Base-by-base conservation (phyloP, 2,113 vertebrate species). In the Festucalex cinctus region DNA sequence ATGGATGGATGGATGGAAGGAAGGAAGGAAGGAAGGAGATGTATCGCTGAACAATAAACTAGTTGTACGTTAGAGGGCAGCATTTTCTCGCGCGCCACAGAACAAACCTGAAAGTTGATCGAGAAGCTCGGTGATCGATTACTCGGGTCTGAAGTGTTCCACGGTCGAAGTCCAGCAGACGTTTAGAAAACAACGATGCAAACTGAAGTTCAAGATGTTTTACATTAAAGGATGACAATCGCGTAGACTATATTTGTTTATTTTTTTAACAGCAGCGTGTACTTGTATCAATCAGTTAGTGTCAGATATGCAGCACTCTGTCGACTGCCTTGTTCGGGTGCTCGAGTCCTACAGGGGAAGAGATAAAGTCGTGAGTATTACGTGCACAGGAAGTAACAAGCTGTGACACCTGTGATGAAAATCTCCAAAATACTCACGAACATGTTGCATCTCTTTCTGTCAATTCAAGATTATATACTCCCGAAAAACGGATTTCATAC, bases 331-430 rank as follows among this genome's bases (percentile, higher is more conserved):
- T 24, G 90, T 92, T 3, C 78, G 87, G 0, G 65, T 87, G 22
- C 82, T 98, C 74, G 96, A 98, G 84, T 93, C 93, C 0, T 93
- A 97, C 85, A 89, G 96, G 77, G 95, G 94, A 19, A 93, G 96
- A 54, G 96, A 98, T 79, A 93, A 94, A 84, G 85, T 92, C 87
- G 95, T 97, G 86, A 94, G 95, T 91, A 54, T 65, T 68, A 53
- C 22, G 3, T 53, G 5, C 51, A 26, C 51, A 14, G 4, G 9
- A 54, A 54, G 9, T 54, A 13, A 54, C 14, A 32, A 32, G 43
- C 16, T 16, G 13, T 46, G 43, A 6, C 16, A 46, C 16, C 16
- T 46, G 16, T 16, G 16, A 46, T 17, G 16, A 46, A 46, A 44
- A 39, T 39, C 43, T 44, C 43, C 14, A 44, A 44, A 17, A 44